Conservation (phyloP, 2,888 invertebrate genomes). For the Drosophila paracracens region DNA sequence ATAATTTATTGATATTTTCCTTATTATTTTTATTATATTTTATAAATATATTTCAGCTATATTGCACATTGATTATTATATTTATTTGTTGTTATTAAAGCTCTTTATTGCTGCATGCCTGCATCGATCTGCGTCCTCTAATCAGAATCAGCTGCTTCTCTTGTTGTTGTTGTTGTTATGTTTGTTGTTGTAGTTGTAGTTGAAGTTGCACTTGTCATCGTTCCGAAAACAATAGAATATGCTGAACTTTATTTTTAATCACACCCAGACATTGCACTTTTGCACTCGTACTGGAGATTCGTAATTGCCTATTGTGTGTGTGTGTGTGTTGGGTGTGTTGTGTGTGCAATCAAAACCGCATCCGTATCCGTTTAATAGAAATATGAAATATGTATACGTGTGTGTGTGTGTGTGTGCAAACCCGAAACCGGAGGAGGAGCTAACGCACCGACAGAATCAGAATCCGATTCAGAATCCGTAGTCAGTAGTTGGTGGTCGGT, state of each 20-base stretch:
- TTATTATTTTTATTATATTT: conserved; percentile 43
- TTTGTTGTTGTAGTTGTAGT: conserved; percentile 12
- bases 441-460: conserved; percentile 24
- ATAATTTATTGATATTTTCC: conserved; percentile 30
- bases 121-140: conserved; percentile 33
- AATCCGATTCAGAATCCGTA: conserved; percentile 23
- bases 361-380: conserved; percentile 62
- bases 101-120: conserved; percentile 50
- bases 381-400: conserved; percentile 1
- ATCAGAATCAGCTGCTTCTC: conserved; percentile 55
- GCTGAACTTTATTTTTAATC: conserved; percentile 59
- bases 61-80: conserved; percentile 66
- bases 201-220: conserved; percentile 45
- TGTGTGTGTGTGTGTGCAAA: conserved; percentile 15
- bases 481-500: conserved; percentile 34
- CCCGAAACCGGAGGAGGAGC: conserved; percentile 46
- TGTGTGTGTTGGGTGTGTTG: conserved; percentile 15
- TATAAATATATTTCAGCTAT: conserved; percentile 65
- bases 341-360: conserved; percentile 54
- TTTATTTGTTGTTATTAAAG: conserved; percentile 59
- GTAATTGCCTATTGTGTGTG: conserved; percentile 43
- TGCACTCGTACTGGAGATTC: conserved; percentile 50
- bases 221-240: conserved; percentile 66
- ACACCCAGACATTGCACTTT: conserved; percentile 73
- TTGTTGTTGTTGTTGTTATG: conserved; percentile 11